These are phyloP conservation scores for Crotalus viridis DNA, from an alignment of 2,113 vertebrate species.

Conservation along the genomic window DNA sequence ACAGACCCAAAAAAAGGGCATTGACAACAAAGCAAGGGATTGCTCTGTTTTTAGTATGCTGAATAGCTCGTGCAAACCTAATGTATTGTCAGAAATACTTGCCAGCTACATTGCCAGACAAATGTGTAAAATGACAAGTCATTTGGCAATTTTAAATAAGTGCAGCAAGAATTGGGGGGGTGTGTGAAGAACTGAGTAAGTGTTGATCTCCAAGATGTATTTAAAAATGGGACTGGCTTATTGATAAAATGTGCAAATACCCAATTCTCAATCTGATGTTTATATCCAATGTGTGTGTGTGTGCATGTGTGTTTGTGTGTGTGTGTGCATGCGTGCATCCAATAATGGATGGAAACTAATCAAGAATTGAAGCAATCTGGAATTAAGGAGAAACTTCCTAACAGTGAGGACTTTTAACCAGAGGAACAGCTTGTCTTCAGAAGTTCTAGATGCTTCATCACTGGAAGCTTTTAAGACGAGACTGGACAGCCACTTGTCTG, in stretches of 20 bases:
- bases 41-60: background rate
- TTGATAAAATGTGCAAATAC: background rate
- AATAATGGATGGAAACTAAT: background rate
- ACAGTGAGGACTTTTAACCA: background rate
- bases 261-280: background rate
- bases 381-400: background rate
- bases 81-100: background rate
- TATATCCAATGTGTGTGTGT: background rate
- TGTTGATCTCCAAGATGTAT: background rate
- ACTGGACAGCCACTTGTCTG: background rate
- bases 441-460: background rate
- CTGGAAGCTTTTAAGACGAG: background rate
- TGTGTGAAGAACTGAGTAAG: background rate
- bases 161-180: background rate
- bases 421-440: background rate
- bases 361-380: background rate
- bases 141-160: background rate
- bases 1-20: background rate
- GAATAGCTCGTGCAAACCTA: background rate
- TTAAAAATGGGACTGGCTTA: background rate
- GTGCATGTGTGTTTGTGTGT: background rate
- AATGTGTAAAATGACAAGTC: background rate
- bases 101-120: background rate
- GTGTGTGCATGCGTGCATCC: background rate
- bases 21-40: background rate